A percentile compares a stretch with the other conserved stretches of the same genome.
phyloP scores from a whole-genome alignment of 2,888 invertebrate genomes.

The Synanthedon andrenaeformis region DNA sequence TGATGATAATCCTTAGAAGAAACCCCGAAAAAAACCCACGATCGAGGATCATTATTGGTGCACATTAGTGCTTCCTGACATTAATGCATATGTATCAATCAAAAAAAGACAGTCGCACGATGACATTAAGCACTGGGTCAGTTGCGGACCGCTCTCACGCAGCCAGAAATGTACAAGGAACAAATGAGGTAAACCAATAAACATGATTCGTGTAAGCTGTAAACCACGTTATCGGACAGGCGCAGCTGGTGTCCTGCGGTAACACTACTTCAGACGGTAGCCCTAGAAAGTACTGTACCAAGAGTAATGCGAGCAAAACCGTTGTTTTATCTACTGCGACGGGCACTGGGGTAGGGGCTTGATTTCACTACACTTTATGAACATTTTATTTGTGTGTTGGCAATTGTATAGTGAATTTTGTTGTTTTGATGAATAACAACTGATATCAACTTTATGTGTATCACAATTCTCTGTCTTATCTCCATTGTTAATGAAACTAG shows the following conservation, averaged over 20 bases:
- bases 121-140: neutral
- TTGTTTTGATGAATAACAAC: too few species aligned
- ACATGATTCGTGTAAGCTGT: constrained; percentile 7
- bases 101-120: too few species aligned
- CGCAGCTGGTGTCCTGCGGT: neutral
- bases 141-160: neutral
- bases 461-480: too few species aligned
- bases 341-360: neutral
- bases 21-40: too few species aligned
- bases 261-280: neutral
- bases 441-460: too few species aligned
- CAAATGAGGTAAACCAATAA: neutral
- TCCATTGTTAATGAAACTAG: too few species aligned
- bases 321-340: neutral
- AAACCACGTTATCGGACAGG: constrained; percentile 12
- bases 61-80: too few species aligned
- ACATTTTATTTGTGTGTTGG: neutral
- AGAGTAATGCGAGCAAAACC: neutral
- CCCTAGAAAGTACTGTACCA: neutral
- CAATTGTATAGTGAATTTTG: too few species aligned
- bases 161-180: neutral
- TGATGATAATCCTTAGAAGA: too few species aligned
- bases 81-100: too few species aligned
- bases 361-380: neutral
- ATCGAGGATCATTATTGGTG: too few species aligned